Conservation (phyloP, 2,888 invertebrate species). For the Mimas tiliae region DNA sequence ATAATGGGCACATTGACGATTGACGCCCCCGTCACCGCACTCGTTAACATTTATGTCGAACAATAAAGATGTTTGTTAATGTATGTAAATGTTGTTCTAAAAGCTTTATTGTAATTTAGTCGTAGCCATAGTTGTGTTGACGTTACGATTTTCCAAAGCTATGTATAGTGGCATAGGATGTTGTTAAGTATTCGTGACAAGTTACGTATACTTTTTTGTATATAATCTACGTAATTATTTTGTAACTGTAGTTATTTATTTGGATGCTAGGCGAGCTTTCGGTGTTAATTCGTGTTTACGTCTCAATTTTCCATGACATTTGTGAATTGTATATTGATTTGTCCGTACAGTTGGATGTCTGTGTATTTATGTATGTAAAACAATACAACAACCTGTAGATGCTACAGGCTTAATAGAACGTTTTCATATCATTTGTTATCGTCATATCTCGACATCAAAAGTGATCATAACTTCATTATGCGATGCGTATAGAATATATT, state of each 20-base stretch:
- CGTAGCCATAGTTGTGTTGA: slow-evolving; percentile 72
- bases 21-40: slow-evolving; percentile 48
- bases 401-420: slow-evolving; percentile 32
- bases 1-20: slow-evolving; percentile 35
- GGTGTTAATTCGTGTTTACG: slow-evolving; percentile 60
- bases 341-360: slow-evolving; percentile 42
- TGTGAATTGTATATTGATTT: slow-evolving; percentile 49
- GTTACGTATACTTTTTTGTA: slow-evolving; percentile 64
- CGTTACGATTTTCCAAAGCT: slow-evolving; percentile 79
- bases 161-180: slow-evolving; percentile 71
- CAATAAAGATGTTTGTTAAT: slow-evolving; percentile 65
- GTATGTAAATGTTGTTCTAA: slow-evolving; percentile 80
- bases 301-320: slow-evolving; percentile 73
- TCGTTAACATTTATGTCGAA: slow-evolving; percentile 58
- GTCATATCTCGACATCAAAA: slow-evolving; percentile 40
- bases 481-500: slow-evolving; percentile 29
- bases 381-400: slow-evolving; percentile 15
- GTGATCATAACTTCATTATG: slow-evolving; percentile 35
- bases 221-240: slow-evolving; percentile 65
- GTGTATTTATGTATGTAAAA: slow-evolving; percentile 34
- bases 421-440: slow-evolving; percentile 52
- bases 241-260: slow-evolving; percentile 78
- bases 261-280: slow-evolving; percentile 70
- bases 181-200: slow-evolving; percentile 64
- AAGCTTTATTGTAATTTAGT: slow-evolving; percentile 83